Percentiles rank a stretch among this genome's conserved stretches.
Evolutionary conservation across 2,113 vertebrate species (phyloP).

Genomic region (western clawed frog (Xenopus tropicalis)): UCB_Xtro_10.0 CM004444.2:96759001-96759500

Average conservation of each 20-base stretch:
- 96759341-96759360: not conserved
- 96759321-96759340: not conserved
- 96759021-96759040: no score
- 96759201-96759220: no score
- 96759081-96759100: no score
- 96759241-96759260: not conserved
- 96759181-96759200: no score
- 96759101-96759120: no score
- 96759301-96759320: not conserved
- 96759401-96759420: constrained; percentile 1
- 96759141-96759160: no score
- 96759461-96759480: constrained; percentile 5
- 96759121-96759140: no score
- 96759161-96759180: no score
- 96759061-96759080: no score
- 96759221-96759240: no score
- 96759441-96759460: constrained; percentile 8
- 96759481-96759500: constrained; percentile 10
- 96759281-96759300: not conserved
- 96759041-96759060: no score
- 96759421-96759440: constrained; percentile 15
- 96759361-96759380: not conserved
- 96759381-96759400: not conserved
- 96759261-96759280: not conserved
- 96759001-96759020: no score